These are phyloP conservation scores for Schizothorax lantsangensis DNA, from an alignment of 2,797 vertebrate species.

Conservation along the genomic window DNA sequence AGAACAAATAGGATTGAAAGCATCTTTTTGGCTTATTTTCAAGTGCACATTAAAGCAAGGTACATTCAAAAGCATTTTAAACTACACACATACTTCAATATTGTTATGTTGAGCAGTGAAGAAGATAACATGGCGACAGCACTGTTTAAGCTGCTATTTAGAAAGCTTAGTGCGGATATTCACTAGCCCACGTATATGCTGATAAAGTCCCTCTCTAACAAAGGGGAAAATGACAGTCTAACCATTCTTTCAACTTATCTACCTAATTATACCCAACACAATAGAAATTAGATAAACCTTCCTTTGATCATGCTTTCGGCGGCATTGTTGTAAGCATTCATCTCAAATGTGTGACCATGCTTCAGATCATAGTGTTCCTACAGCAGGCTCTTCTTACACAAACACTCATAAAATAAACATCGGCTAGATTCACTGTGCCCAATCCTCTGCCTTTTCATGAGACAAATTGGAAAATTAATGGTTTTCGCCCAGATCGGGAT, in stretches of 20 bases:
- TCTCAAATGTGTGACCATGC: conserved; percentile 43
- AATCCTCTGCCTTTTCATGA: conserved; percentile 42
- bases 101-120: conserved; percentile 51
- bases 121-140: conserved; percentile 59
- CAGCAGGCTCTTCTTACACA: conserved; percentile 23
- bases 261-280: conserved; percentile 59
- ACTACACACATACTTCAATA: conserved; percentile 44
- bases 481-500: conserved; percentile 48
- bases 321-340: conserved; percentile 28
- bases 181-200: conserved; percentile 49
- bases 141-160: conserved; percentile 56
- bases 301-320: conserved; percentile 52
- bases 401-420: conserved; percentile 54
- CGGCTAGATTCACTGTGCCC: conserved; percentile 3
- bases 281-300: conserved; percentile 62
- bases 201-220: conserved; percentile 56
- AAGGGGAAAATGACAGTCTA: conserved; percentile 48
- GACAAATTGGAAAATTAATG: conserved; percentile 60
- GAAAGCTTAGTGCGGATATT: conserved; percentile 56
- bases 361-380: conserved; percentile 46
- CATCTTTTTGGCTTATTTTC: conserved; percentile 14
- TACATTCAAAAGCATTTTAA: conserved; percentile 51
- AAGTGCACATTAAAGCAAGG: conserved; percentile 41
- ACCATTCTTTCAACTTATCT: conserved; percentile 60
- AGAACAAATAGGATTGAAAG: neutral